These are phyloP conservation scores for Psittacus erithacus DNA, from an alignment of 2,113 vertebrate species.

Conservation along the genomic window DNA sequence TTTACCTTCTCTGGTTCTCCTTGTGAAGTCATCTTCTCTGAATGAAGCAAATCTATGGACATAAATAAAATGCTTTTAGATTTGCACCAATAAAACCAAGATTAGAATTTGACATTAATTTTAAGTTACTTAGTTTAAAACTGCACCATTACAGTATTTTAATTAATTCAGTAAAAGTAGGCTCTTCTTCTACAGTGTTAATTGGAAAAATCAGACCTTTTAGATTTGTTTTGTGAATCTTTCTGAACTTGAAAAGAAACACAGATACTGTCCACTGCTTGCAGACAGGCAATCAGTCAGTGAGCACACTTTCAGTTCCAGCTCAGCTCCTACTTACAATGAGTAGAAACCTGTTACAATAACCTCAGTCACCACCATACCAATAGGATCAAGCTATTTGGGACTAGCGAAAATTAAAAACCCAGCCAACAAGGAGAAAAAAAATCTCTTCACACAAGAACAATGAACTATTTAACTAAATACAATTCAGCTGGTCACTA, in stretches of 20 bases:
- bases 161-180: background rate
- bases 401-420: slow-evolving; percentile 15
- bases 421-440: background rate
- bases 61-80: background rate
- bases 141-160: background rate
- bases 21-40: background rate
- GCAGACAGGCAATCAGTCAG: slow-evolving; percentile 79
- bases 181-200: slow-evolving; percentile 30
- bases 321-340: slow-evolving; percentile 71
- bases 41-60: background rate
- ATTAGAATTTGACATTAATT: background rate
- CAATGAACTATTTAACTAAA: background rate
- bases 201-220: slow-evolving; percentile 71
- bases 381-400: slow-evolving; percentile 58
- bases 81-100: background rate
- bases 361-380: slow-evolving; percentile 70
- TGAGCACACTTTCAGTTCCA: slow-evolving; percentile 77
- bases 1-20: background rate
- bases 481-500: background rate
- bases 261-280: slow-evolving; percentile 71
- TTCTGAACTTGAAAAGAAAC: slow-evolving; percentile 75
- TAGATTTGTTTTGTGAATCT: slow-evolving; percentile 74
- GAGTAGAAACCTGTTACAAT: slow-evolving; percentile 73
- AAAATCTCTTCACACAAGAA: background rate
- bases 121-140: background rate